These are phyloP conservation scores for Erethizon dorsatum DNA, from an alignment of 2,797 vertebrate genomes.

Conservation along the genomic window DNA sequence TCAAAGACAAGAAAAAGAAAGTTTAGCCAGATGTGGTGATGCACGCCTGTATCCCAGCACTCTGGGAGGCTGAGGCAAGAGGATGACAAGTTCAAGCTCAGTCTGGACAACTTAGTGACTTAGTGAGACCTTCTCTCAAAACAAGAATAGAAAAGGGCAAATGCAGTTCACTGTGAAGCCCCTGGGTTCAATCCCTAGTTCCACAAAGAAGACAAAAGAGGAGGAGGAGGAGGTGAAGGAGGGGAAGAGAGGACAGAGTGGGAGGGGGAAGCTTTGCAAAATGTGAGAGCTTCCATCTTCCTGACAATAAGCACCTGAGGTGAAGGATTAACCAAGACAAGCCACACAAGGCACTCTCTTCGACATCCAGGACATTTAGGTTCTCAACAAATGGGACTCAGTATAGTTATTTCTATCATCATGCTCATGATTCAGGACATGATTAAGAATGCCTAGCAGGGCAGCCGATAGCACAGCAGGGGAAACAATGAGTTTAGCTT, in stretches of 20 bases:
- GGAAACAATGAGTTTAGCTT: neutral
- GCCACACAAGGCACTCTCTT: neutral
- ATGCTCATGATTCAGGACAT: neutral
- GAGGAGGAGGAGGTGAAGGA: neutral
- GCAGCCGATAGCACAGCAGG: neutral
- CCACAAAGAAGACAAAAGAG: neutral
- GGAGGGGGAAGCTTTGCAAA: neutral
- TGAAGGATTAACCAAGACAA: neutral
- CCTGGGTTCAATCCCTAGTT: neutral
- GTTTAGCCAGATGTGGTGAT: neutral
- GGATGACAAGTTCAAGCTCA: neutral
- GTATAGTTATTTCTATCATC: constrained; percentile 39
- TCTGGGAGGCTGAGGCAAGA: neutral
- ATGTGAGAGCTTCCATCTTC: neutral
- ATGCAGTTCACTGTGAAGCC: neutral
- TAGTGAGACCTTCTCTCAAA: neutral
- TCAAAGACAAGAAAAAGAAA: neutral
- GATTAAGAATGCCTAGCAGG: neutral
- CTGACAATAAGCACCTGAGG: neutral
- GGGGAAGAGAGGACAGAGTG: neutral
- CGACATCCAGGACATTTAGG: neutral
- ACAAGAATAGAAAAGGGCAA: neutral
- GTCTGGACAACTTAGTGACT: neutral
- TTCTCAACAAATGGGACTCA: neutral
- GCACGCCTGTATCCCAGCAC: neutral